Percentiles rank a stretch among this genome's conserved stretches.
phyloP scores from a whole-genome alignment of 1,140 invertebrate species.

The Atta cephalotes region DNA sequence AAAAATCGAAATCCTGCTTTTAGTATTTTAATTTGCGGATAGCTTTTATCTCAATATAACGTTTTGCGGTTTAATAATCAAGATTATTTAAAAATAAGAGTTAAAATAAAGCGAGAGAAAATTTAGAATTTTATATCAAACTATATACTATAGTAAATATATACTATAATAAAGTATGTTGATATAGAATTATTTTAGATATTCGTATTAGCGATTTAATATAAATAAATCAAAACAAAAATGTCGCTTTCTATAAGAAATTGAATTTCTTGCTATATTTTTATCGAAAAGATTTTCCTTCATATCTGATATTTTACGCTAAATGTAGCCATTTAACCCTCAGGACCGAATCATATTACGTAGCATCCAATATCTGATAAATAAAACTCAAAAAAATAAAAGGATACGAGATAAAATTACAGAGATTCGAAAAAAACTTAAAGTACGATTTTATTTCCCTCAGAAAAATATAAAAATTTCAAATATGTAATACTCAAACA shows the following conservation, averaged over 20 bases:
- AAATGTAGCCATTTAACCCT: conserved; percentile 9
- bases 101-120: neutral
- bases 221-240: neutral
- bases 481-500: neutral
- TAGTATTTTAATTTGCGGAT: neutral
- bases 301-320: neutral
- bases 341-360: neutral
- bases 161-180: neutral
- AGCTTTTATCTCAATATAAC: neutral
- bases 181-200: neutral
- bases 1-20: conserved; percentile 15
- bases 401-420: neutral
- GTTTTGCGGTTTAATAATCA: conserved; percentile 2
- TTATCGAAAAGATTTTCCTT: neutral
- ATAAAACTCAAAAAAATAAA: neutral
- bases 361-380: conserved; percentile 24
- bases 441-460: neutral
- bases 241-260: neutral
- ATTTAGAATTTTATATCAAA: neutral
- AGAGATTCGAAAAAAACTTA: neutral
- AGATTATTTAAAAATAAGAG: neutral
- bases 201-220: neutral
- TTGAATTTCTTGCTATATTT: neutral
- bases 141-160: neutral
- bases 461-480: neutral